Evolutionary conservation across 1,140 invertebrate species (phyloP), one percentile per base, ranked within the genome.

Genomic region (Saccostrea echinata): DNA sequence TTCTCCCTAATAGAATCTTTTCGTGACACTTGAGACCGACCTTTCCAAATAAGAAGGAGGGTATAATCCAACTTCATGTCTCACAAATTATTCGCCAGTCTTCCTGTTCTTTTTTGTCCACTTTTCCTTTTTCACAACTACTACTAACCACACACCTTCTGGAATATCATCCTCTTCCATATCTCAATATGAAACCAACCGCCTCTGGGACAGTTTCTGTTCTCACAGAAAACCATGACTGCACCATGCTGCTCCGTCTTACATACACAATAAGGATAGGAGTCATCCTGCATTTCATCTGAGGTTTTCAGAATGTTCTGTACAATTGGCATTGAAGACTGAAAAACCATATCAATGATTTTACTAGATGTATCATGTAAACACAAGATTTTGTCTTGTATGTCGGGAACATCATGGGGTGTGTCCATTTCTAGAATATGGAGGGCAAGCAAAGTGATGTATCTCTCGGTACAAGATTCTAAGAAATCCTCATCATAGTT

Each of bases 1-100:
- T 86, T 87, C 61, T 88, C 87, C 51, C 85, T 84, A 16, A 90
- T 85, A 3, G 89, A 87, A 86, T 90, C 89, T 53, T 84, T 52
- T 12, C 87, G 18, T 16, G 82, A 35, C 53, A 86, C 57, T 1
- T 90, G 30, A 9, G 53, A 83, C 9, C 87, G 33, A 3, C 86
- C 85, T 21, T 84, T 84, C 86, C 84, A 87, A 18, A 85, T 82
- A 27, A 85, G 24, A n/a, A 16, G 30, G 27, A 24, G 43, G 12
- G 33, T 35, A 81, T 88, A 85, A 33, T 88, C 33, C 35, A 30
- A 43, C 35, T 64, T 84, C 2, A 53, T 0, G n/a, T 88, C 87
- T 51, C 27, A 4, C 21, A 51, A n/a, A 33, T 6, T 13, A 30
- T n/a, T 30, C 21, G n/a, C 33, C 16, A 12, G 4, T 87, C 8